Percentiles rank a stretch among this genome's conserved stretches.
Conservation (phyloP, 2,113 vertebrate genomes). For the Ivindomyrus marchei region DNA sequence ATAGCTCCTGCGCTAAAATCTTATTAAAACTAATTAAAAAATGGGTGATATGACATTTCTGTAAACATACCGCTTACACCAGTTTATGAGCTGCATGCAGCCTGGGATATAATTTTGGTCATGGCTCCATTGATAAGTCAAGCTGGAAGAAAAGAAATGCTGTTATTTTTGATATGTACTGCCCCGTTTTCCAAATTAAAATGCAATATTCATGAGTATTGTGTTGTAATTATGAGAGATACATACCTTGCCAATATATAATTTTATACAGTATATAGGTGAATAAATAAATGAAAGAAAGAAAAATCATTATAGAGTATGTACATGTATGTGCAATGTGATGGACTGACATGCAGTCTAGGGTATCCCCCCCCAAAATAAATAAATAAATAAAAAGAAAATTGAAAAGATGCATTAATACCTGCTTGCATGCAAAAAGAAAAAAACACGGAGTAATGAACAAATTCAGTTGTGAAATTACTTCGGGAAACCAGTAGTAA, state of each 20-base stretch:
- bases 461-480: background rate
- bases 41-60: background rate
- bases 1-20: background rate
- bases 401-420: background rate
- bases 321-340: background rate
- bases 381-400: background rate
- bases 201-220: background rate
- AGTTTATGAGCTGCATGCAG: background rate
- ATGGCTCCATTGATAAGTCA: background rate
- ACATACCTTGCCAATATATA: background rate
- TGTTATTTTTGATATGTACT: background rate
- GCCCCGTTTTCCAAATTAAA: background rate
- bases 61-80: background rate
- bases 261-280: background rate
- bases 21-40: slow-evolving; percentile 15
- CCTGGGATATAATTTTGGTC: background rate
- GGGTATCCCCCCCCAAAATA: background rate
- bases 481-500: background rate
- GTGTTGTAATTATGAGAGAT: background rate
- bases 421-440: background rate
- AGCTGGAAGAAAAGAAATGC: background rate
- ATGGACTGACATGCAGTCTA: background rate
- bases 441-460: background rate
- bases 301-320: background rate
- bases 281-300: background rate